Evolutionary conservation across 2,113 vertebrate genomes (phyloP).

Genomic region (Heloderma charlesbogerti): DNA sequence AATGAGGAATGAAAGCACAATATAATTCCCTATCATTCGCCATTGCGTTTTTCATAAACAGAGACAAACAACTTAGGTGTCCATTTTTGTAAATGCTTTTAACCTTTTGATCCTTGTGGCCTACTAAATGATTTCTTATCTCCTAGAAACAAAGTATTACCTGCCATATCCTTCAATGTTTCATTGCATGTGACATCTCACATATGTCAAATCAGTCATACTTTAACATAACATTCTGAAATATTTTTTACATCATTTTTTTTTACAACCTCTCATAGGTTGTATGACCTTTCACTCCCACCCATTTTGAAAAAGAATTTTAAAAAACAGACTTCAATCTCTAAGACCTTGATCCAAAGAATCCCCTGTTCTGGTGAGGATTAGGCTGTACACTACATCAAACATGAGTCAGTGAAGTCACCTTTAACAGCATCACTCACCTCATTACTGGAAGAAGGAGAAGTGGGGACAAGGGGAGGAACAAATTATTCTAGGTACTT

Average conservation of each 20-base stretch:
- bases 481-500: neutral
- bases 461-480: neutral
- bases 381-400: neutral
- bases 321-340: neutral
- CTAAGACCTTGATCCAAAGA: neutral
- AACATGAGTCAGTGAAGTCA: neutral
- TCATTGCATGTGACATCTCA: neutral
- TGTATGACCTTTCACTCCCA: neutral
- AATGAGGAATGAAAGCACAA: neutral
- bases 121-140: slow-evolving; percentile 4
- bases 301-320: neutral
- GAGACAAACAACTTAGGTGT: fast-evolving
- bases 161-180: neutral
- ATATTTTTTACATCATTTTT: neutral
- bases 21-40: neutral
- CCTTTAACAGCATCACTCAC: neutral
- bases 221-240: neutral
- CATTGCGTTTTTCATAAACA: slow-evolving; percentile 17
- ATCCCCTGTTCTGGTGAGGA: neutral
- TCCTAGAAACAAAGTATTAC: neutral
- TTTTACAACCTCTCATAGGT: neutral
- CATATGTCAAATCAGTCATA: neutral
- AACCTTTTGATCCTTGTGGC: neutral
- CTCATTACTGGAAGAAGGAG: neutral
- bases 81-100: neutral